Evolutionary conservation across 2,113 vertebrate species (phyloP).

Genomic region (zebrafish (Danio rerio)): GRCz12tu NC_133200.1:29883001-29883500

Average conservation of each 20-base stretch:
- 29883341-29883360: too few species aligned
- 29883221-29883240: constrained; percentile 84
- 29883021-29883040: constrained; percentile 55
- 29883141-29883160: constrained; percentile 77
- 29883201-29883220: constrained; percentile 78
- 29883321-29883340: neutral
- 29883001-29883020: constrained; percentile 12
- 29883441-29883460: neutral
- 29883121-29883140: constrained; percentile 62
- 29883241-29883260: constrained; percentile 89
- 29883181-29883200: constrained; percentile 83
- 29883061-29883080: constrained; percentile 56
- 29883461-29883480: too few species aligned
- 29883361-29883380: too few species aligned
- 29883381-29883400: too few species aligned
- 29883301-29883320: constrained; percentile 66
- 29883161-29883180: constrained; percentile 79
- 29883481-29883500: neutral
- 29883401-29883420: too few species aligned
- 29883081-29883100: constrained; percentile 61
- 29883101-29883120: constrained; percentile 63
- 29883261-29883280: constrained; percentile 75
- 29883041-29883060: constrained; percentile 79
- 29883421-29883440: neutral
- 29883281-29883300: constrained; percentile 69